Percentiles rank a stretch among this genome's conserved stretches.
Conservation (phyloP, 2,888 invertebrate genomes). For the Heliconius ethilla region DNA sequence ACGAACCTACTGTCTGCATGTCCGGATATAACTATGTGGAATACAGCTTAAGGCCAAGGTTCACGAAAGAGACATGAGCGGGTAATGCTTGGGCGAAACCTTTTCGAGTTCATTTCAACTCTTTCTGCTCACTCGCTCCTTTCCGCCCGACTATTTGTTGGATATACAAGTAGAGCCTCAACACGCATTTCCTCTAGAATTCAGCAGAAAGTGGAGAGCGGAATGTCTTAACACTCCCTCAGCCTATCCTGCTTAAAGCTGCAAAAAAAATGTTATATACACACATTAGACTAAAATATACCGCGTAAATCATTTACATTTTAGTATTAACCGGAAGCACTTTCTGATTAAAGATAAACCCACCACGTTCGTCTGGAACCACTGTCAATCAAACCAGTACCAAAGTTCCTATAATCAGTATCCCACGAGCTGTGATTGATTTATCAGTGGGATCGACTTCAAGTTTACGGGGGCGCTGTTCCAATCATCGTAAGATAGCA, state of each 20-base stretch:
- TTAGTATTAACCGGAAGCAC: conserved; percentile 29
- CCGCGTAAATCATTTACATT: conserved; percentile 3
- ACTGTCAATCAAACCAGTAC: conserved; percentile 35
- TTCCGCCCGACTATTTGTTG: too few species aligned
- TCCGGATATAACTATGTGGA: neutral
- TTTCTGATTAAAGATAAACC: conserved; percentile 28
- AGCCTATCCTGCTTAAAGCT: neutral
- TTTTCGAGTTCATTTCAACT: too few species aligned
- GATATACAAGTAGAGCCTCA: too few species aligned
- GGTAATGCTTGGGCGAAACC: too few species aligned
- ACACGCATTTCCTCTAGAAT: too few species aligned
- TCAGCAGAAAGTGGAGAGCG: too few species aligned
- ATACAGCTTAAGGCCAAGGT: neutral
- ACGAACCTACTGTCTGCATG: neutral
- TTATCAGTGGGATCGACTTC: conserved; percentile 64
- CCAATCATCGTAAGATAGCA: conserved; percentile 67
- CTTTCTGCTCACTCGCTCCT: too few species aligned
- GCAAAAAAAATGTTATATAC: neutral
- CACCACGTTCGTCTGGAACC: conserved; percentile 26
- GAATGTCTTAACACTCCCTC: too few species aligned
- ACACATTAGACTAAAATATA: neutral
- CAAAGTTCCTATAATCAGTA: conserved; percentile 37
- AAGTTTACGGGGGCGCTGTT: conserved; percentile 62
- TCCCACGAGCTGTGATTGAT: conserved; percentile 55
- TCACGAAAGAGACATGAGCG: too few species aligned